Base-by-base conservation (phyloP, 2,888 invertebrate species). In the Pocota personata region DNA sequence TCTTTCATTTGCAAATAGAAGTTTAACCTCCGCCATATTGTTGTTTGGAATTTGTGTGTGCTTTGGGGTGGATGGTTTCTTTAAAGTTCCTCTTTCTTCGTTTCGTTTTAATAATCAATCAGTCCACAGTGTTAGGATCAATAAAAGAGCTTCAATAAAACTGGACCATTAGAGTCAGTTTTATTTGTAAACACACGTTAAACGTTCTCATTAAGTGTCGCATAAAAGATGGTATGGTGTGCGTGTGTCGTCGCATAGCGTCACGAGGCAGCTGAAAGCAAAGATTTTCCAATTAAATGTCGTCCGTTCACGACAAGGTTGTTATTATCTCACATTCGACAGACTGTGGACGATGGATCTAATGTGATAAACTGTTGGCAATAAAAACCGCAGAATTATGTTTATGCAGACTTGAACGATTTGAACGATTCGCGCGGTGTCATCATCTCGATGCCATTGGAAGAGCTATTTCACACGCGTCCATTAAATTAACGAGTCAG, bases 131-230 rank as follows among this genome's bases (percentile, higher is more conserved):
- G 75, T 73, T 66, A 83, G 82, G 64, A 80, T 57, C 66, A 86
- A 86, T 82, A 82, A 86, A 40, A 60, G 21, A 16, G 27, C 79
- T 57, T 14, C 76, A 75, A 80, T 84, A 84, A 86, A 86, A 76
- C 43, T 19, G 37, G 35, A 66, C 76, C 76, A 66, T 86, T 86
- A 72, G 80, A 80, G 64, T 71, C 80, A 24, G 77, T 86, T 86
- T 86, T 82, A 86, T 86, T 86, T 86, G 86, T 86, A 86, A 86
- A 86, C 86, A 86, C 86, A 82, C 86, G 72, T 86, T 76, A 80
- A 86, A 77, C 75, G 72, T 60, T 52, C 71, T 55, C 76, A 80
- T 82, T 86, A 77, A 86, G 72, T 86, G 72, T 21, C 72, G 35
- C 71, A 77, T 72, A 77, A 76, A 77, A 46, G 30, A 35, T n/a